These are phyloP conservation scores for Paradoxurus hermaphroditus DNA, from an alignment of 2,113 vertebrate genomes.

Conservation along the genomic window DNA sequence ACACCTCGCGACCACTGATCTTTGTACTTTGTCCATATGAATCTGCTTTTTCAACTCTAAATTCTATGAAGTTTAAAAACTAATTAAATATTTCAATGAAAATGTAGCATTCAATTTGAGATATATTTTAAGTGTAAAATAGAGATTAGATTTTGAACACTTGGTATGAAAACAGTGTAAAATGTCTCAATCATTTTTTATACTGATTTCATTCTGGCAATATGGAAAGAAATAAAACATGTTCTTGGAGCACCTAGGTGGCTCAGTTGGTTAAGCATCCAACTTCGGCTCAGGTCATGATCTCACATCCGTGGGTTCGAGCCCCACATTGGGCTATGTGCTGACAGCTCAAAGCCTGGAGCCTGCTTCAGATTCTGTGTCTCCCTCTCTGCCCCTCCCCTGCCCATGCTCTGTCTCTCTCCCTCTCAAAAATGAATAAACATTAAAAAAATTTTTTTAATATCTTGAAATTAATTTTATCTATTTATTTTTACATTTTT, in stretches of 20 bases:
- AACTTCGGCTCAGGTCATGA: too few species aligned
- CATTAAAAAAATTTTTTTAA: too few species aligned
- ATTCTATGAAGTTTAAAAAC: not conserved
- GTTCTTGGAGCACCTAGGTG: too few species aligned
- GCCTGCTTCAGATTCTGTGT: too few species aligned
- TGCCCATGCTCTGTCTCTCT: too few species aligned
- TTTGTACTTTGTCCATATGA: not conserved
- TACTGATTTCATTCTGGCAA: not conserved
- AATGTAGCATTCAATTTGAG: not conserved
- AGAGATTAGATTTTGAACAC: not conserved
- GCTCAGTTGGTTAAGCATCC: too few species aligned
- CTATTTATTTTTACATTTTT: not conserved
- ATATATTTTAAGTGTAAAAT: not conserved
- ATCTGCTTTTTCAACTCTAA: not conserved
- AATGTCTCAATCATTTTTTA: not conserved
- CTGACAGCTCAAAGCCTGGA: too few species aligned
- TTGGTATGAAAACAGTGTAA: not conserved
- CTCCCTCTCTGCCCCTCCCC: too few species aligned
- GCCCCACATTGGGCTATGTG: too few species aligned
- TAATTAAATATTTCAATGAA: not conserved
- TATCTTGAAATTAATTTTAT: not conserved
- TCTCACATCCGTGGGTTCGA: too few species aligned
- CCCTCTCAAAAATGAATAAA: too few species aligned
- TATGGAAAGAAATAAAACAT: not conserved
- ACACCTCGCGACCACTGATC: not conserved